Evolutionary conservation across 1,140 invertebrate species (phyloP).

Genomic region (Bombus ignitus): DNA sequence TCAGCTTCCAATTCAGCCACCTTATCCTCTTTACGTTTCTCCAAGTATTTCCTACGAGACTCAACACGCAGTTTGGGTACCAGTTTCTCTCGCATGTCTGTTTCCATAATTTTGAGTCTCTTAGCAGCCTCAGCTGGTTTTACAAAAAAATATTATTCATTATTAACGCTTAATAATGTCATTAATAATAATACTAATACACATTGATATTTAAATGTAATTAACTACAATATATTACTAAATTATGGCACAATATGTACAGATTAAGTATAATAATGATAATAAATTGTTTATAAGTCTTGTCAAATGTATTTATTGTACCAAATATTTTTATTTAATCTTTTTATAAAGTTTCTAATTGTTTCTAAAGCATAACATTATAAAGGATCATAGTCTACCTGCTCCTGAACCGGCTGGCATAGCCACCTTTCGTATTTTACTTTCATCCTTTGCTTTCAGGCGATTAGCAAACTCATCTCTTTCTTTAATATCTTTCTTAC

Average conservation of each 20-base stretch:
- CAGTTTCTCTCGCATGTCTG: constrained; percentile 92
- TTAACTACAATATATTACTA: not conserved
- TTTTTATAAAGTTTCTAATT: not conserved
- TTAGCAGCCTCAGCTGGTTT: constrained; percentile 91
- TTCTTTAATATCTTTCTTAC: constrained; percentile 92
- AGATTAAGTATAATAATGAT: not conserved
- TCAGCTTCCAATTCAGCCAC: constrained; percentile 97
- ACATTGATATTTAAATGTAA: not conserved
- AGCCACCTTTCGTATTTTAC: constrained; percentile 92
- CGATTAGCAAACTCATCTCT: constrained; percentile 97
- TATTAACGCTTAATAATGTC: not conserved
- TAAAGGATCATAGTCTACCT: constrained; percentile 64
- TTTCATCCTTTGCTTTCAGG: constrained; percentile 95
- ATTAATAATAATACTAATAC: not conserved
- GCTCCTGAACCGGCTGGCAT: constrained; percentile 83
- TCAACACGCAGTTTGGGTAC: constrained; percentile 94
- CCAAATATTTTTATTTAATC: too few species aligned
- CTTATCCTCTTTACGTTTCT: constrained; percentile 98
- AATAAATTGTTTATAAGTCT: not conserved
- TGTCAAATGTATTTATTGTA: not conserved
- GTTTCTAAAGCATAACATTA: not conserved
- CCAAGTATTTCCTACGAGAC: constrained; percentile 96
- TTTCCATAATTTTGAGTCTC: constrained; percentile 91
- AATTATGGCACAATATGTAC: not conserved
- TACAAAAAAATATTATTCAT: not conserved